Conservation (phyloP, 2,797 vertebrate genomes). For the Sparidentex hasta region DNA sequence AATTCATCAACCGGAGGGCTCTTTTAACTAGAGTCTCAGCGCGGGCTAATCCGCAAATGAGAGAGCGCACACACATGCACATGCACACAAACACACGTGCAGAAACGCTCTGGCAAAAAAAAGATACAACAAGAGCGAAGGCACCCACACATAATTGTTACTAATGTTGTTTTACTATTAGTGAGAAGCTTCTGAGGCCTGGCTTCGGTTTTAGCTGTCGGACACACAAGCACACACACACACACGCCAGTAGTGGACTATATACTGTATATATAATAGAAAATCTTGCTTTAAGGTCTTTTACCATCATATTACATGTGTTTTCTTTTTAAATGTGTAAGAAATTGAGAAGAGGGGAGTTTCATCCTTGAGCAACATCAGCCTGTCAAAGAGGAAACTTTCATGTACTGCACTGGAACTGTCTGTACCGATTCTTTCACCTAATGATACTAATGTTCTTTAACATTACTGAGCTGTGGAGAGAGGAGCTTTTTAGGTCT, state of each 20-base stretch:
- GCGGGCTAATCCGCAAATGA: slow-evolving; percentile 40
- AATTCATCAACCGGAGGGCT: slow-evolving; percentile 74
- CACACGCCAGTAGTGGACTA: not conserved
- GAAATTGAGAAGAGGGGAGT: too few species aligned
- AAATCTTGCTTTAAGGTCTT: too few species aligned
- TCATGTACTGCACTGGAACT: too few species aligned
- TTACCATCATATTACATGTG: too few species aligned
- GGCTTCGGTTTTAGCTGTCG: slow-evolving; percentile 15
- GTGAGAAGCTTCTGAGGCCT: not conserved
- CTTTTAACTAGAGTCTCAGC: slow-evolving; percentile 66
- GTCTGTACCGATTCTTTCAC: too few species aligned
- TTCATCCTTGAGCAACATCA: too few species aligned
- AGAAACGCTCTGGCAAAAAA: not conserved
- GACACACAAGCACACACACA: not conserved
- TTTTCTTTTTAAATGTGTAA: too few species aligned
- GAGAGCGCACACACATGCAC: slow-evolving; percentile 6
- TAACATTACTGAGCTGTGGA: not conserved
- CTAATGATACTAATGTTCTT: slow-evolving; percentile 43
- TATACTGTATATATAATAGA: too few species aligned
- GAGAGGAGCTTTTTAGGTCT: slow-evolving; percentile 5
- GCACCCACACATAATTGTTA: slow-evolving; percentile 32
- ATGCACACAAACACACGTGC: not conserved
- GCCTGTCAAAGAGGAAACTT: too few species aligned
- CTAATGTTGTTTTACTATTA: slow-evolving; percentile 42
- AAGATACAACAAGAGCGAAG: slow-evolving; percentile 9